Percentiles rank a stretch among this genome's conserved stretches.
phyloP scores from a whole-genome alignment of 2,797 vertebrate genomes.

The Chloroceryle inda region DNA sequence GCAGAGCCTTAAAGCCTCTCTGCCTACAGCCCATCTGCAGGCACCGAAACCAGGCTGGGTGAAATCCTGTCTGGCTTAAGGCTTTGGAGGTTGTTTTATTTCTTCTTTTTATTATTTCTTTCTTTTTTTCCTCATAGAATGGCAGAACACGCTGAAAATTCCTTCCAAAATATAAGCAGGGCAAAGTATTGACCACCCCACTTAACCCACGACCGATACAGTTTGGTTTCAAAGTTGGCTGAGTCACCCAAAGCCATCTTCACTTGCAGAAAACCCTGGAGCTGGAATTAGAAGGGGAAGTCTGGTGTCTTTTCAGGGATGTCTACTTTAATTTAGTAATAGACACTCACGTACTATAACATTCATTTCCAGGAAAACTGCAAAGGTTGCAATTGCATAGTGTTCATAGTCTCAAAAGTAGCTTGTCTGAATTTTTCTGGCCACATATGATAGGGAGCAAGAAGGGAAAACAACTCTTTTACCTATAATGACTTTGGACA shows the following conservation, averaged over 20 bases:
- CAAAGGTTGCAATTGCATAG: not conserved
- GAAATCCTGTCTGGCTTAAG: not conserved
- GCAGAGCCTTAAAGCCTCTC: not conserved
- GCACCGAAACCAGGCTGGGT: not conserved
- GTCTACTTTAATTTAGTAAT: not conserved
- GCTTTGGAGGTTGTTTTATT: not conserved
- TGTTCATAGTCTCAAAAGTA: not conserved
- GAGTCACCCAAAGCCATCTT: not conserved
- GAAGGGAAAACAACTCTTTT: not conserved
- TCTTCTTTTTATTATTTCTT: not conserved
- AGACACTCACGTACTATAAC: fast-evolving
- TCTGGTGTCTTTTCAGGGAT: not conserved
- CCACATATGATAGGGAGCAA: not conserved
- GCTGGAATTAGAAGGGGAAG: not conserved
- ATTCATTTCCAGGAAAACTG: not conserved
- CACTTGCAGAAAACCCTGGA: not conserved
- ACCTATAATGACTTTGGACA: not conserved
- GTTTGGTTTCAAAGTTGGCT: not conserved
- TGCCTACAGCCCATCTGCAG: not conserved
- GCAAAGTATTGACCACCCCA: not conserved
- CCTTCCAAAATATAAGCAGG: not conserved
- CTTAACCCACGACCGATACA: not conserved
- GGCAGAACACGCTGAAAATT: not conserved
- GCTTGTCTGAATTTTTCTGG: not conserved
- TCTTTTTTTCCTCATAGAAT: not conserved